A percentile compares a stretch with the other conserved stretches of the same genome.
Conservation (phyloP, 2,113 vertebrate species). For the Penelope pileata region DNA sequence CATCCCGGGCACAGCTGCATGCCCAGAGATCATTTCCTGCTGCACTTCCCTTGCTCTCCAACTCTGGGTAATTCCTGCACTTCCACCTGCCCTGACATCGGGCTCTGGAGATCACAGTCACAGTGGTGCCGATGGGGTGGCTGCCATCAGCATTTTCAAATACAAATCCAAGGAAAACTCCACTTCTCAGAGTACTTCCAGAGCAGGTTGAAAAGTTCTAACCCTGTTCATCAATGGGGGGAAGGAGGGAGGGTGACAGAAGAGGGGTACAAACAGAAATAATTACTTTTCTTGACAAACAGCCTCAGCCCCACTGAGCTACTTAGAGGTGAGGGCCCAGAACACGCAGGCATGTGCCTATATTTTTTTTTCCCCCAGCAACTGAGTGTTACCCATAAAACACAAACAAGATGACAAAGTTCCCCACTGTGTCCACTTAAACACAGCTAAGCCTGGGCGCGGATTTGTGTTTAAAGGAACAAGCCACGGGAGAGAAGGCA, state of each 20-base stretch:
- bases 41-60: accelerated
- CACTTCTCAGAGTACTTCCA: neutral
- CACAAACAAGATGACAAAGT: neutral
- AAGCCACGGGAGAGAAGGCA: neutral
- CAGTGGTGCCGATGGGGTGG: neutral
- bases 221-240: neutral
- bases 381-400: neutral
- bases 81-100: neutral
- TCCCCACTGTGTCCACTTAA: neutral
- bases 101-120: accelerated
- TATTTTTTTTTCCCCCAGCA: neutral
- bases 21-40: neutral
- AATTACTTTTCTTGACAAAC: neutral
- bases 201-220: neutral
- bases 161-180: neutral
- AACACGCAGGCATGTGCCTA: neutral
- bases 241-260: neutral
- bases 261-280: neutral
- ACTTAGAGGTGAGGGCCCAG: neutral
- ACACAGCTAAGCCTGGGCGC: neutral
- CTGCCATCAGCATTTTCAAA: neutral
- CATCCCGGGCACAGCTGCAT: neutral
- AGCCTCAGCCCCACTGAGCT: neutral
- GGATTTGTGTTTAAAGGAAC: neutral
- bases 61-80: neutral